phyloP scores from a whole-genome alignment of 1,140 invertebrate genomes.

The Leguminivora glycinivorella region DNA sequence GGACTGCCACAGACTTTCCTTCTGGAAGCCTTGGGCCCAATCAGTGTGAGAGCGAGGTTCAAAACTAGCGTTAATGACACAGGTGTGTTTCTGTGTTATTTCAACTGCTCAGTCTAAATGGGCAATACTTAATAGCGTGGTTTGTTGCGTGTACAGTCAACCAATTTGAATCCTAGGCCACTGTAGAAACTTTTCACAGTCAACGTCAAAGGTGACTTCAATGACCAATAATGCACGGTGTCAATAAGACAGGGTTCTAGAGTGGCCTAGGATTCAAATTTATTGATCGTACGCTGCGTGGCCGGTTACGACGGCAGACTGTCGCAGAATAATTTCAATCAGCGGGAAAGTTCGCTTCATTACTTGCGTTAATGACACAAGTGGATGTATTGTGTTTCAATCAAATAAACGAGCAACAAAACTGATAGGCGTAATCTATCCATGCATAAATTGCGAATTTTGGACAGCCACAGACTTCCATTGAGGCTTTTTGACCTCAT shows the following conservation, averaged over 20 bases:
- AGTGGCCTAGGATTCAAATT: neutral
- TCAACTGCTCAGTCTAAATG: no score
- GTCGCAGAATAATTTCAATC: neutral
- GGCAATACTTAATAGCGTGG: no score
- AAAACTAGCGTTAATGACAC: constrained; percentile 81
- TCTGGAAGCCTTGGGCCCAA: constrained; percentile 88
- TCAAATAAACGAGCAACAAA: neutral
- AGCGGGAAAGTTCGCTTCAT: neutral
- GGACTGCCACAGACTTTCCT: constrained; percentile 90
- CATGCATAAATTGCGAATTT: no score
- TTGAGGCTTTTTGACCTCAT: no score
- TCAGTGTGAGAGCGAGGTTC: constrained; percentile 84
- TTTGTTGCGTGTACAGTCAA: no score
- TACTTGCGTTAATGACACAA: neutral
- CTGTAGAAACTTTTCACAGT: no score
- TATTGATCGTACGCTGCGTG: neutral
- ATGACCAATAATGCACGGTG: no score
- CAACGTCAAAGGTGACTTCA: no score
- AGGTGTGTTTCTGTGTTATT: constrained; percentile 42
- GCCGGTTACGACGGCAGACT: neutral
- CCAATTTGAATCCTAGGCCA: no score
- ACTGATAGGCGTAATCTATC: no score
- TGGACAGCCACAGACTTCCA: no score
- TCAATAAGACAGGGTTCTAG: no score
- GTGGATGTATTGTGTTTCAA: neutral